Conservation (phyloP, 1,140 invertebrate species). For the Meloidogyne exigua region DNA sequence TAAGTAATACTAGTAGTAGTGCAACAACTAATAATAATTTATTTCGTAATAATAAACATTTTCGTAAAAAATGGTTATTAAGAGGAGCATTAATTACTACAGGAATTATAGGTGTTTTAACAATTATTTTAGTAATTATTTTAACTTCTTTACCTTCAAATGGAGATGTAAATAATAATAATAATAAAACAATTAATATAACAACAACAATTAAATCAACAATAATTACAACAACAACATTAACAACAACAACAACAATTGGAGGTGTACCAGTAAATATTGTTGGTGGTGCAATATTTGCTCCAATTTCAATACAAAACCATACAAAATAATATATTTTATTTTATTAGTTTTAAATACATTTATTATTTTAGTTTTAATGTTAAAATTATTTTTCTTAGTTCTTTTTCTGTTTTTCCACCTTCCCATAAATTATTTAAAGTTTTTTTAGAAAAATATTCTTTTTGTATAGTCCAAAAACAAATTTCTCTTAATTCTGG, state of each 20-base stretch:
- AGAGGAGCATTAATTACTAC: not conserved
- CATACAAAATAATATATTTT: not conserved
- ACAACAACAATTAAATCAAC: not conserved
- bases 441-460: not conserved
- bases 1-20: not conserved
- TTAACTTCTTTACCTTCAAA: not conserved
- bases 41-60: not conserved
- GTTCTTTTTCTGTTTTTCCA: conserved; percentile 29
- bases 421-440: conserved; percentile 17
- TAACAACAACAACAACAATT: not conserved
- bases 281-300: conserved; percentile 25
- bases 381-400: conserved; percentile 16
- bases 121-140: conserved; percentile 6
- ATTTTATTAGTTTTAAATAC: not conserved
- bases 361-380: conserved; percentile 14
- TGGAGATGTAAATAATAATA: not conserved
- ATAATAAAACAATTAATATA: not conserved
- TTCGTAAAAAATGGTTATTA: conserved; percentile 3
- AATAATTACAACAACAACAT: not conserved
- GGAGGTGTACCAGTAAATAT: conserved; percentile 17
- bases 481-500: conserved; percentile 27
- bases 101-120: not conserved
- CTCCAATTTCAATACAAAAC: conserved; percentile 27
- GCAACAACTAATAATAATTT: not conserved
- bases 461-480: conserved; percentile 34